Evolutionary conservation across 2,113 vertebrate genomes (phyloP).

Genomic region (Oryzias melastigma): DNA sequence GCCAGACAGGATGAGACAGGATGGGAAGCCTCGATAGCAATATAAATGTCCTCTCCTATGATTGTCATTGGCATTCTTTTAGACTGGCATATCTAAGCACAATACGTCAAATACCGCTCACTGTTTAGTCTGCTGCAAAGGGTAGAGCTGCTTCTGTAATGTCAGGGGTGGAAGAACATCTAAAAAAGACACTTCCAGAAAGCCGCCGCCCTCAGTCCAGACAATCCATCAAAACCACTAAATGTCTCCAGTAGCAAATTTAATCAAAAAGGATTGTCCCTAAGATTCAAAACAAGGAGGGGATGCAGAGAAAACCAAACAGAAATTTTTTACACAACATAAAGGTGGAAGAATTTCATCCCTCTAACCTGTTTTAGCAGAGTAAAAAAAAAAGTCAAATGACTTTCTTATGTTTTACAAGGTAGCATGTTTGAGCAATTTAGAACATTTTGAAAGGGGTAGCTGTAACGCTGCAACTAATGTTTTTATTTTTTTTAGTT

Average conservation of each 20-base stretch:
- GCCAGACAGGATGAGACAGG: slow-evolving; percentile 64
- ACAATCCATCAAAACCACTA: slow-evolving; percentile 69
- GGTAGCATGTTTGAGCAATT: too few relatives aligned
- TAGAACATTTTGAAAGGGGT: too few relatives aligned
- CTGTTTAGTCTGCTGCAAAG: slow-evolving; percentile 58
- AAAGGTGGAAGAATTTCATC: slow-evolving; percentile 61
- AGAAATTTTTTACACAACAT: slow-evolving; percentile 32
- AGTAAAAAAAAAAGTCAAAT: too few relatives aligned
- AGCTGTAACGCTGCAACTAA: too few relatives aligned
- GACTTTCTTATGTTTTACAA: too few relatives aligned
- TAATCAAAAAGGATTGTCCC: slow-evolving; percentile 61
- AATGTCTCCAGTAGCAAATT: slow-evolving; percentile 70
- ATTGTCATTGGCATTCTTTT: slow-evolving; percentile 74
- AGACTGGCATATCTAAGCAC: slow-evolving; percentile 64
- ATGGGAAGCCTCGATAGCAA: slow-evolving; percentile 65
- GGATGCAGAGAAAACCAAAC: slow-evolving; percentile 58
- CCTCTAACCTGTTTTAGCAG: not conserved
- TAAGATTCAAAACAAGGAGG: slow-evolving; percentile 66
- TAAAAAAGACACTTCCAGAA: slow-evolving; percentile 54
- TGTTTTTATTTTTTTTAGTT: too few relatives aligned
- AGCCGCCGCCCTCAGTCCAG: slow-evolving; percentile 59
- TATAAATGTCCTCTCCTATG: slow-evolving; percentile 72
- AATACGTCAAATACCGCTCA: slow-evolving; percentile 62
- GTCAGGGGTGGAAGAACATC: slow-evolving; percentile 43
- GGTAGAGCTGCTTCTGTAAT: slow-evolving; percentile 66